Conservation (phyloP, 1,140 invertebrate genomes). For the Drosophila cardini region DNA sequence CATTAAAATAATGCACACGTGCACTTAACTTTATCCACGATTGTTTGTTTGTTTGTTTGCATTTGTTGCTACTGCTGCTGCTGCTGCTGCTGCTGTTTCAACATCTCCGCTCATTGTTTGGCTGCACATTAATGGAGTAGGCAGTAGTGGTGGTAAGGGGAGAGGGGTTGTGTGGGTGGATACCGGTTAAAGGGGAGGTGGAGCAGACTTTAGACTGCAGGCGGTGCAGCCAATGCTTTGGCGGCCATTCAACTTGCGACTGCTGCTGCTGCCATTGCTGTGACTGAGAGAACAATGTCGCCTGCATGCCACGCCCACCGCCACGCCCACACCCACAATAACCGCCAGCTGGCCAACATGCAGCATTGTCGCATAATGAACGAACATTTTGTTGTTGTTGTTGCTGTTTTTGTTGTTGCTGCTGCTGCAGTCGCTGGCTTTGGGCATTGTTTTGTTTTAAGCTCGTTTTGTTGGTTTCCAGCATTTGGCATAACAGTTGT, state of each 20-base stretch:
- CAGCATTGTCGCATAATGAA: conserved; percentile 72
- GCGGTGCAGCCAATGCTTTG: conserved; percentile 49
- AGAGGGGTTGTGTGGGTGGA: too few species aligned
- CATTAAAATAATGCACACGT: conserved; percentile 84
- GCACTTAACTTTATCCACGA: conserved; percentile 84
- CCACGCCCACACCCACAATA: conserved; percentile 5
- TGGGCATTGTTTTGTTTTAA: conserved; percentile 52
- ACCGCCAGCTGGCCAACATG: conserved; percentile 22
- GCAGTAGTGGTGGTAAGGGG: background rate
- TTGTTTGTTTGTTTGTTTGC: conserved; percentile 65
- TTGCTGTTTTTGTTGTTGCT: background rate
- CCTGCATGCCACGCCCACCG: conserved; percentile 52
- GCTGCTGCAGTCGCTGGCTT: conserved; percentile 29
- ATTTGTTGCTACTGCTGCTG: conserved; percentile 37
- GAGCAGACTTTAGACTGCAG: conserved; percentile 49
- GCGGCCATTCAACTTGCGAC: conserved; percentile 74
- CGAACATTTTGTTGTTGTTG: conserved; percentile 18
- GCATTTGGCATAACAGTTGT: conserved; percentile 16
- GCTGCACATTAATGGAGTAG: conserved; percentile 64
- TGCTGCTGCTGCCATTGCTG: conserved; percentile 31
- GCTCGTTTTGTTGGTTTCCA: conserved; percentile 15
- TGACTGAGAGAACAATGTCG: conserved; percentile 60
- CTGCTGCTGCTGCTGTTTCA: conserved; percentile 27
- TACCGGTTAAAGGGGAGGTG: too few species aligned
- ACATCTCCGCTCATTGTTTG: conserved; percentile 57